Evolutionary conservation across 2,888 invertebrate genomes (phyloP).

Genomic region (Halictus ligatus): DNA sequence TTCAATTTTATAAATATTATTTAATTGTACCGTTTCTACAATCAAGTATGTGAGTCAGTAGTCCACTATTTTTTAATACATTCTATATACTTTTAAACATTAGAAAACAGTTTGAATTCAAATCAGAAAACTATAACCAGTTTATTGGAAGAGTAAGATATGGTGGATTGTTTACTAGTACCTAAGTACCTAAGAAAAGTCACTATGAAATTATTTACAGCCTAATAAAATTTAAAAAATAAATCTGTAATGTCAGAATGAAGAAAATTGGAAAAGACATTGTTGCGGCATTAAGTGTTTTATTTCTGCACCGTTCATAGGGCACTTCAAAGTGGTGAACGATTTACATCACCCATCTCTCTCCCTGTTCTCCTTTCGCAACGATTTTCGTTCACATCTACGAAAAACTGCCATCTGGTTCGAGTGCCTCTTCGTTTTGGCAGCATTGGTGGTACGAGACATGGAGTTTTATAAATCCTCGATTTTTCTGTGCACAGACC

Average conservation of each 20-base stretch:
- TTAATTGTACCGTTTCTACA: background rate
- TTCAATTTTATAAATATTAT: background rate
- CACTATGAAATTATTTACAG: background rate
- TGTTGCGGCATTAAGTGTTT: constrained; percentile 41
- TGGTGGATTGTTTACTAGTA: background rate
- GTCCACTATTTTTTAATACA: background rate
- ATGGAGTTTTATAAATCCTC: constrained; percentile 34
- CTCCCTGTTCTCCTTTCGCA: background rate
- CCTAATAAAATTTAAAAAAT: background rate
- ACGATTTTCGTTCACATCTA: constrained; percentile 20
- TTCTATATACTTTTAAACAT: background rate
- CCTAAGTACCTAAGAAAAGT: background rate
- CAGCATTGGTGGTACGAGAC: constrained; percentile 51
- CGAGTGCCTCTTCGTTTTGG: constrained; percentile 45
- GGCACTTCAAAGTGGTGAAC: constrained; percentile 31
- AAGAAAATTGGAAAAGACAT: background rate
- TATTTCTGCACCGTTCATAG: constrained; percentile 44
- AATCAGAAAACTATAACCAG: background rate
- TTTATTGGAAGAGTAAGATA: background rate
- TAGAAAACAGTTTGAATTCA: background rate
- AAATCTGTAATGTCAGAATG: background rate
- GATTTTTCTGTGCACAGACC: constrained; percentile 26
- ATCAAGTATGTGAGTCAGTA: background rate
- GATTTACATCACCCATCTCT: constrained; percentile 23
- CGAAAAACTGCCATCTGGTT: constrained; percentile 6